Base-by-base conservation (phyloP, 2,113 vertebrate species). In the Poecile atricapillus region DNA sequence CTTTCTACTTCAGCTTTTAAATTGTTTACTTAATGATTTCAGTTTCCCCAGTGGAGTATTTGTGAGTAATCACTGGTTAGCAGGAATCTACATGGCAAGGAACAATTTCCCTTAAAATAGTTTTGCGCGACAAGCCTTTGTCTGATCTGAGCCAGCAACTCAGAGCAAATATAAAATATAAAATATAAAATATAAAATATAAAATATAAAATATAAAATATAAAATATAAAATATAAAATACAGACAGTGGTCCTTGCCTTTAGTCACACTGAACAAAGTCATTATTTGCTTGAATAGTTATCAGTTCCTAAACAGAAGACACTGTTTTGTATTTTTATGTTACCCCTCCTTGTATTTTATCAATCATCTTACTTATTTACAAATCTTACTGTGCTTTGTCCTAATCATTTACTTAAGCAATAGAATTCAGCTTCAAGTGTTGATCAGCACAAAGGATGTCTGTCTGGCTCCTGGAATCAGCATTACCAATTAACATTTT, bases 391-490 rank as follows among this genome's bases (percentile, higher is more conserved):
- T 52, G 33, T 63, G 46, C 60, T 97, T 89, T 89, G 41, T 81
- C 56, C 88, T 64, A 65, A 55, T 31, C 17, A 44, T 93, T 90
- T 94, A 73, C 64, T 55, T 89, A 41, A 79, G 79, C 75, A 91
- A 59, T 43, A n/a, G 27, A 79, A 86, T 91, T 90, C 89, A 82
- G 55, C 50, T 93, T 74, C 87, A 94, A 94, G 56, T 86, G 85
- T 53, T 95, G 87, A 94, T 76, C 59, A 73, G 73, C 71, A 79
- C 64, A 79, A 95, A 91, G 73, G 60, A 90, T 83, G 76, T 62
- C 85, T 95, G 83, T 71, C 56, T 83, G 49, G 47, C 47, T 94
- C 47, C 74, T 81, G 76, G 60, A 88, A 75, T 55, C 49, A 90
- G 68, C 73, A 46, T 8, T 80, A 59, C 35, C 28, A 58, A 50